Conservation (phyloP, 2,113 vertebrate genomes). For the Nanorana parkeri region DNA sequence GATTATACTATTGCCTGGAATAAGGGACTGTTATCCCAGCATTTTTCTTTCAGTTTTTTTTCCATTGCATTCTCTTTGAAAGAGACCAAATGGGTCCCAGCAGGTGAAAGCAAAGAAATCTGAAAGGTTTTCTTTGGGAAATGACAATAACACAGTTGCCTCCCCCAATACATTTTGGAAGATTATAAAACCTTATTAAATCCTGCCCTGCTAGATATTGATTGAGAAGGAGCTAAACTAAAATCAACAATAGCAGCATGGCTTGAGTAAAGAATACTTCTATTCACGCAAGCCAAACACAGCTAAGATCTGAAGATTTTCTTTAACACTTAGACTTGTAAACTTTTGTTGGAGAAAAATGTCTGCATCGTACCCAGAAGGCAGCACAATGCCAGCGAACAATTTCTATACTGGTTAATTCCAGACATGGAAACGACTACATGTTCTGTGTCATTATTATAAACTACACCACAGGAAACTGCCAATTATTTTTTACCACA, state of each 20-base stretch:
- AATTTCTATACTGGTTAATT: too few relatives aligned
- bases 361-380: not conserved
- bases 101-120: constrained; percentile 98
- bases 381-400: not conserved
- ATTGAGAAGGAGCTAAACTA: constrained; percentile 88
- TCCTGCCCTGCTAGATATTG: constrained; percentile 87
- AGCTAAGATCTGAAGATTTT: constrained; percentile 63
- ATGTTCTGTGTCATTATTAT: too few relatives aligned
- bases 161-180: constrained; percentile 74
- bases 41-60: constrained; percentile 88
- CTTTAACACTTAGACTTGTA: not conserved
- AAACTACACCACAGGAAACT: too few relatives aligned
- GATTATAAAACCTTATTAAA: constrained; percentile 95
- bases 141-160: constrained; percentile 82
- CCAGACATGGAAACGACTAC: too few relatives aligned
- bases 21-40: constrained; percentile 82
- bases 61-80: constrained; percentile 87
- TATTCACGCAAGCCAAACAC: constrained; percentile 67
- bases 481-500: too few relatives aligned
- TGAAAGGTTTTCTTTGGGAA: constrained; percentile 86
- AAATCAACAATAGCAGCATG: constrained; percentile 87
- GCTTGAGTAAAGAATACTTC: constrained; percentile 71
- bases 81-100: constrained; percentile 95
- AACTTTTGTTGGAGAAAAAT: constrained; percentile 18
- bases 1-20: constrained; percentile 85